Evolutionary conservation across 2,113 vertebrate species (phyloP), one percentile per base, ranked within the genome.

Genomic region (Microcebus lehilahytsara): DNA sequence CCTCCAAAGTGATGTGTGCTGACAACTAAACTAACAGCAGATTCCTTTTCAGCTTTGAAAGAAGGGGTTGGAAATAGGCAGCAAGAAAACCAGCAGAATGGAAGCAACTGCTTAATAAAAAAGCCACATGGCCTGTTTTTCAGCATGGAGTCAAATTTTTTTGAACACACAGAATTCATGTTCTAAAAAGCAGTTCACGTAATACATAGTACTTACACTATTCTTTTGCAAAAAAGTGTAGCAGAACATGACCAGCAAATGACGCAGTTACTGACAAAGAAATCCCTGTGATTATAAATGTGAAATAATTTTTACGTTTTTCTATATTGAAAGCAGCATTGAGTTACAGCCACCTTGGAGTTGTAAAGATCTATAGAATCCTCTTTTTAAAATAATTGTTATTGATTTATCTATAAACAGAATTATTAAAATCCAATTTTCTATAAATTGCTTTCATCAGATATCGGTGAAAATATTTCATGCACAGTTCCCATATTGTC

Each of bases 341-440:
- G 80, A 86, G 46, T 87, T 95, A 66, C 1, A 56, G 8, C 27
- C 17, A 9, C 9, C 10, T 3, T 80, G 14, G 83, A 19, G 2
- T 74, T 86, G 10, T 85, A 69, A 88, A 90, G 66, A 88, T 51
- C 80, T 89, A 51, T 56, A 51, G 53, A 96, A 92, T 56, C n/a
- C 25, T 87, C 56, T 91, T 17, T 96, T 67, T 66, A 62, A 81
- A 96, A 83, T 93, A 91, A 32, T 75, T 89, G 79, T 64, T 81
- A 88, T 78, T 95, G 87, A 85, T 88, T 95, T 23, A 91, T 88
- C 30, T 78, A 83, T 56, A 93, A 88, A 37, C 37, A 90, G 40
- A 85, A 85, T 69, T 95, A 96, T 77, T 92, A 92, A 27, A 83
- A 95, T 79, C 62, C 42, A 81, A 79, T 93, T 97, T 95, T 66